Base-by-base conservation (phyloP, 2,113 vertebrate species). In the Cyprinus carpio region DNA sequence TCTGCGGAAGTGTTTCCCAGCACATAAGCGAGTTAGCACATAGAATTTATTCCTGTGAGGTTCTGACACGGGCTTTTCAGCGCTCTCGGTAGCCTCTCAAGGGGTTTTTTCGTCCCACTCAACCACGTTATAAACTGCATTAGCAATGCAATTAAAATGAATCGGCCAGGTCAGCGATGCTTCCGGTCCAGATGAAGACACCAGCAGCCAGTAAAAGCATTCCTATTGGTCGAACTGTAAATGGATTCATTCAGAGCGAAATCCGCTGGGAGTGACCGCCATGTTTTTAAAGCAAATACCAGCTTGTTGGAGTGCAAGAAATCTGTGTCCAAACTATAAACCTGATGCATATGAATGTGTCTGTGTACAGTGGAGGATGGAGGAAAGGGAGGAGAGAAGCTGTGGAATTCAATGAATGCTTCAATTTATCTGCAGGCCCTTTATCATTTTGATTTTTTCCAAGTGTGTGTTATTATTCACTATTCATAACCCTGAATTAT, bases 241-340 rank as follows among this genome's bases (percentile, higher is more conserved):
- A 89, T 88, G 84, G 65, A 80, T 85, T 86, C 86, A 89, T 90
- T 90, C 88, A 90, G 49, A 85, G 43, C 49, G 8, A 56, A 16
- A 84, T 83, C 87, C 84, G 62, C 51, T 65, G 88, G 84, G 65
- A 88, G 54, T 78, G 25, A 75, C 62, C 49, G 18, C 49, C 69
- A 27, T 90, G 84, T 89, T 90, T 90, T 88, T 85, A 82, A 89
- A 90, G 89, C 88, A 90, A 89, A 90, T 87, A 90, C 65, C 43
- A 56, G 31, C 49, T 84, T 80, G 25, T 85, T 88, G 85, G 83
- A 77, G 85, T 69, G 84, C 74, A 79, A 81, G 76, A 87, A 88
- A 64, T 56, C 65, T 75, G 83, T 84, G 81, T 90, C 84, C 75
- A 87, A 60, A 81, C 75, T 75, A 69, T 87, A 85, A 86, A 89